These are phyloP conservation scores for Sceliomorpha sp. DNA, from an alignment of 2,888 invertebrate genomes.

Conservation along the genomic window DNA sequence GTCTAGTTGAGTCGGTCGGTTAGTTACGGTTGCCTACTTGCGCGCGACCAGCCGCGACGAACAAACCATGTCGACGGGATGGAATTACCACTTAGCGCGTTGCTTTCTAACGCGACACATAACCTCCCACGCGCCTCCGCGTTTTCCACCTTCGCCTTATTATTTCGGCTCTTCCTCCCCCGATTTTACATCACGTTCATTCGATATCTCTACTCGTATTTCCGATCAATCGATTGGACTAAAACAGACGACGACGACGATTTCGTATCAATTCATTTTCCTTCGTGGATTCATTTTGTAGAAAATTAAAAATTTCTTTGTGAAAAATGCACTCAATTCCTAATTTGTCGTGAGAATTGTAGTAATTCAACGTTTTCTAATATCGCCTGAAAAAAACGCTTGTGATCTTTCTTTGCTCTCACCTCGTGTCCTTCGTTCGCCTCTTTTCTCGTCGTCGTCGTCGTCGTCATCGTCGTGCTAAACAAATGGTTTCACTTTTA, in stretches of 20 bases:
- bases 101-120: conserved; percentile 53
- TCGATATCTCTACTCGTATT: no score
- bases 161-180: background rate
- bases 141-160: conserved; percentile 2
- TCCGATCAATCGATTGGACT: no score
- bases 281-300: no score
- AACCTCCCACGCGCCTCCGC: conserved; percentile 13
- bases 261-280: no score
- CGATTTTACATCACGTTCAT: no score
- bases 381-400: conserved; percentile 39
- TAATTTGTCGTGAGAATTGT: conserved; percentile 25
- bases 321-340: no score
- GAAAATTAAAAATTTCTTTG: no score
- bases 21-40: conserved; percentile 68
- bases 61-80: conserved; percentile 64
- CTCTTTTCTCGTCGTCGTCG: conserved; percentile 29
- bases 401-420: conserved; percentile 50
- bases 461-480: conserved; percentile 17
- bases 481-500: conserved; percentile 67
- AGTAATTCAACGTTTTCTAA: conserved; percentile 48
- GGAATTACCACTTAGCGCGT: conserved; percentile 61
- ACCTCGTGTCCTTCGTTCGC: conserved; percentile 36
- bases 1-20: conserved; percentile 66
- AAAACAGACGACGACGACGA: no score
- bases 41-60: conserved; percentile 55